phyloP scores from a whole-genome alignment of 2,888 invertebrate species.

The Apodemia mormo region DNA sequence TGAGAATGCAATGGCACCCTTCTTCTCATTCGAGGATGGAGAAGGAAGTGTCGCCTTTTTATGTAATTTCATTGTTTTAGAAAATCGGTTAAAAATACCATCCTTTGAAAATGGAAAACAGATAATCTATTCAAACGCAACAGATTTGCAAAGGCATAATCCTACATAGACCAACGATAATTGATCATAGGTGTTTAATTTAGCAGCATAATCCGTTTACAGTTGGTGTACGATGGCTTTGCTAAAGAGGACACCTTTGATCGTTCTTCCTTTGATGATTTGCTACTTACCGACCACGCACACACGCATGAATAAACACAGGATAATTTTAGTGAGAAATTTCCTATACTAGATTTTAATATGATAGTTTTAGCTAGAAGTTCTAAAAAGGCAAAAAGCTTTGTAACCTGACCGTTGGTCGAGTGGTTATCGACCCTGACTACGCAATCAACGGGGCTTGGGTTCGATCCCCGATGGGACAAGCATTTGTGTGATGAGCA shows the following conservation, averaged over 20 bases:
- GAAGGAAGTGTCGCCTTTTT: no score
- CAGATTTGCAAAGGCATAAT: constrained; percentile 7
- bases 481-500: no score
- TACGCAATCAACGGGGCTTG: no score
- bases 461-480: no score
- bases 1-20: no score
- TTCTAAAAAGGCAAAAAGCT: no score
- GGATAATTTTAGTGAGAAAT: background rate
- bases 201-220: constrained; percentile 8
- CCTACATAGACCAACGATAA: constrained; percentile 9
- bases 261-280: constrained; percentile 2
- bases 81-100: background rate
- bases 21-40: no score
- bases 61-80: no score
- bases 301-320: background rate
- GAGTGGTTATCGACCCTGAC: no score
- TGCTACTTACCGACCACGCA: background rate
- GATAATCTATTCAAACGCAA: background rate
- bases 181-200: constrained; percentile 12
- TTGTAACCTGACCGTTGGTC: no score
- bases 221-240: background rate
- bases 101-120: background rate
- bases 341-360: background rate
- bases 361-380: background rate
- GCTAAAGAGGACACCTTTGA: background rate